Percentiles rank a stretch among this genome's conserved stretches.
Conservation (phyloP, 2,888 invertebrate genomes). For the Halocaridina rubra region DNA sequence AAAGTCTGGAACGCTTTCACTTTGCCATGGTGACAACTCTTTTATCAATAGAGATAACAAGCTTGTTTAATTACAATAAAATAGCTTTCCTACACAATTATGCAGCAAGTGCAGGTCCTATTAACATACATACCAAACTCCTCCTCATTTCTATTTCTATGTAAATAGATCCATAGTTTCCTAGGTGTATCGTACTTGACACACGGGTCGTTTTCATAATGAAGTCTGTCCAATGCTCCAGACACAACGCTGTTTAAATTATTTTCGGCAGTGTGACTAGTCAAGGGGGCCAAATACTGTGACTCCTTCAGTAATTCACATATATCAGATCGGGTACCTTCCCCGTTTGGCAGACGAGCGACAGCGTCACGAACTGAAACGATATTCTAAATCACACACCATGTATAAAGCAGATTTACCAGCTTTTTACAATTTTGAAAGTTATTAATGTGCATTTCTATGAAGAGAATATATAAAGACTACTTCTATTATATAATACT, state of each 20-base stretch:
- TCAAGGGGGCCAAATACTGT: constrained; percentile 73
- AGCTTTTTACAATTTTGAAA: no score
- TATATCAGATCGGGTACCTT: constrained; percentile 91
- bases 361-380: constrained; percentile 86
- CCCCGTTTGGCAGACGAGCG: constrained; percentile 92
- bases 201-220: constrained; percentile 91
- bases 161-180: constrained; percentile 96
- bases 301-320: constrained; percentile 86
- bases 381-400: no score
- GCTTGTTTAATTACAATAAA: no score
- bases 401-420: no score
- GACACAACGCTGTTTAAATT: constrained; percentile 86
- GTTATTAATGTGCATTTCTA: no score
- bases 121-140: constrained; percentile 74
- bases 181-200: constrained; percentile 92
- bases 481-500: not conserved
- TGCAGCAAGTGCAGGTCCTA: no score
- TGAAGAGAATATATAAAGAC: not conserved
- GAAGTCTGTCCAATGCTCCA: constrained; percentile 89
- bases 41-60: no score
- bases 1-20: no score
- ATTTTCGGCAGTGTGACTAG: constrained; percentile 73
- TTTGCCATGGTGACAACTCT: no score
- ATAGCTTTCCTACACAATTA: no score
- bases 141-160: constrained; percentile 77